Conservation (phyloP, 2,888 invertebrate genomes). For the Sussaba pulchella region DNA sequence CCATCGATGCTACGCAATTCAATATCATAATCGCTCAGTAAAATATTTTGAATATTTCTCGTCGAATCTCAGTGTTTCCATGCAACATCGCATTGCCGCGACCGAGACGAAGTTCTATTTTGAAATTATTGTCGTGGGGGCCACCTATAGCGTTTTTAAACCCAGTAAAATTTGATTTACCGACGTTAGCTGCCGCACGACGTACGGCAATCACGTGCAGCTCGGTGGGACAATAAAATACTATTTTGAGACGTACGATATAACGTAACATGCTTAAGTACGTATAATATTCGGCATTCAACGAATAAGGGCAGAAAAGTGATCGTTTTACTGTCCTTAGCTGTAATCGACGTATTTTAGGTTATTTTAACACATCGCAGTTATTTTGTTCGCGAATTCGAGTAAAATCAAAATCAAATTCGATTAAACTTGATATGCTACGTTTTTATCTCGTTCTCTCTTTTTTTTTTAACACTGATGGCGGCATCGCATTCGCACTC, state of each 20-base stretch:
- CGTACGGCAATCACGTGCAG: constrained; percentile 48
- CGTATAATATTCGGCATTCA: constrained; percentile 34
- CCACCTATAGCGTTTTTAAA: constrained; percentile 75
- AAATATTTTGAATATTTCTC: too few species aligned
- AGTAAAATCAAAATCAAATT: too few species aligned
- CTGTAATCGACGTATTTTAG: constrained; percentile 34
- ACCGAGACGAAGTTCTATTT: constrained; percentile 57
- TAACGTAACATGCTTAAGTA: constrained; percentile 47
- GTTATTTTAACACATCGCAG: too few species aligned
- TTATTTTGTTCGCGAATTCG: background rate
- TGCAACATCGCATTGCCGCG: constrained; percentile 34
- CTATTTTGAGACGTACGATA: constrained; percentile 69
- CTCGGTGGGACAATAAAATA: constrained; percentile 68
- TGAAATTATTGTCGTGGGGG: constrained; percentile 38
- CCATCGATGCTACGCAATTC: background rate
- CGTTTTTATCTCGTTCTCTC: too few species aligned
- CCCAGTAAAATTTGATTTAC: constrained; percentile 74
- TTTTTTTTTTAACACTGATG: too few species aligned
- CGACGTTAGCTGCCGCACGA: constrained; percentile 57
- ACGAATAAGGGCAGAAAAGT: constrained; percentile 41
- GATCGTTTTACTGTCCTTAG: background rate
- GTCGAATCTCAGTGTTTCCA: constrained; percentile 24
- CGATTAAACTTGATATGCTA: too few species aligned
- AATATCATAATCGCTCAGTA: too few species aligned
- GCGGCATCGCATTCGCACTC: too few species aligned